Base-by-base conservation (phyloP, 2,888 invertebrate species). In the Gnatocerus cornutus region DNA sequence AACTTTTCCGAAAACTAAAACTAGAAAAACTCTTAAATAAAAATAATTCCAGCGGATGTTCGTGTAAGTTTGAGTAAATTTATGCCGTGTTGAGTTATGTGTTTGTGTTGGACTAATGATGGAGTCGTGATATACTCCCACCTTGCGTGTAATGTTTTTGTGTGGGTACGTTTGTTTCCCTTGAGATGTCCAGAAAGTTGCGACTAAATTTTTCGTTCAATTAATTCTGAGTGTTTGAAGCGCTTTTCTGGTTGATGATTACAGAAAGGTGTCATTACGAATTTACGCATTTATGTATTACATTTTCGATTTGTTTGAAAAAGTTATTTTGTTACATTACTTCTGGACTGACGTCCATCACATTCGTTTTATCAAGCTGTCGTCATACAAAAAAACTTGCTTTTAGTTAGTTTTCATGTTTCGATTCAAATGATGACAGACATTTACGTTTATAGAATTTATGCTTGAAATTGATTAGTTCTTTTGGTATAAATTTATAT, bases 21-120 rank as follows among this genome's bases (percentile, higher is more conserved):
- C 37, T 12, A 43, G 2, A 43, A 43, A 43, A 43, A 12, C 3
- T 7, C 2, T 10, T 41, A 3, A 8, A 8, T 6, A 10, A 50
- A 56, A 41, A 56, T 56, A 12, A 16, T 56, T 55, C 39, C 13
- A n/a, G 37, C 37, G 55, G 39, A 56, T 30, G 45, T 65, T 64
- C 45, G 55, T 64, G 65, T 39, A 37, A 14, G 50, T 62, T 37
- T 12, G 14, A 12, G 48, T 39, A 63, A 68, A 68, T 68, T 68
- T 68, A 63, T 68, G 55, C 62, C 37, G 48, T 52, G 56, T 64
- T 55, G 64, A 64, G 64, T 64, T 64, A 53, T 63, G 53, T 14
- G 61, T 29, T 61, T 46, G 39, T 63, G 68, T 56, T 63, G 27
- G 37, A 48, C 53, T 61, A 45, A 61, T 61, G 67, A 67, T 53